These are phyloP conservation scores for Enteromius argenteus DNA, from an alignment of 2,797 vertebrate genomes.

Conservation along the genomic window DNA sequence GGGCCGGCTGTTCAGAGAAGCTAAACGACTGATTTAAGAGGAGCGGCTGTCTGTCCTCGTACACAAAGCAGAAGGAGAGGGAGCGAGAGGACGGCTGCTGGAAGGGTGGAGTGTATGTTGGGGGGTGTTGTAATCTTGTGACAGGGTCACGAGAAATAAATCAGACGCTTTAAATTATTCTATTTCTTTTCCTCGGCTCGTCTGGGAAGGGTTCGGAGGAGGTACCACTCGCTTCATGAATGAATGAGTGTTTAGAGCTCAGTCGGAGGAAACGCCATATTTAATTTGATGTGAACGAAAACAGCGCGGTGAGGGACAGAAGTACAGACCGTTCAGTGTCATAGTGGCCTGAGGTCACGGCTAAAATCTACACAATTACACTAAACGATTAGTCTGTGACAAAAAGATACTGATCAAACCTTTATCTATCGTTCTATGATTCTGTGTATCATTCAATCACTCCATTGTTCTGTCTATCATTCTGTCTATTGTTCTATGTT, in stretches of 20 bases:
- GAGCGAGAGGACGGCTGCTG: constrained; percentile 3
- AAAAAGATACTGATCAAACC: not conserved
- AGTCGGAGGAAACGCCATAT: not conserved
- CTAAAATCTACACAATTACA: not conserved
- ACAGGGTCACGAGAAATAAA: constrained; percentile 67
- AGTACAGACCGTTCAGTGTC: constrained; percentile 6
- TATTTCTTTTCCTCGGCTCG: constrained; percentile 39
- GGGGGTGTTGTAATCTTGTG: constrained; percentile 59
- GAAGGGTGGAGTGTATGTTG: constrained; percentile 57
- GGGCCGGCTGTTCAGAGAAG: constrained; percentile 16
- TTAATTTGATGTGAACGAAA: constrained; percentile 23
- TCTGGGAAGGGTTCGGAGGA: constrained; percentile 38
- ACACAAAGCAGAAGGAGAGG: not conserved
- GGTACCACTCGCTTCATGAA: not conserved
- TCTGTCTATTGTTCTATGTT: not conserved
- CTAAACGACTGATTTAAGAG: constrained; percentile 35
- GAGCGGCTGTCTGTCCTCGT: constrained; percentile 2
- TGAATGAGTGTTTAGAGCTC: constrained; percentile 13
- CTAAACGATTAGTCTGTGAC: not conserved
- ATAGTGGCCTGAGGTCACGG: not conserved
- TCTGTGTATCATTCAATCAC: not conserved
- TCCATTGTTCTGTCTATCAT: not conserved
- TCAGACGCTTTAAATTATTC: constrained; percentile 68
- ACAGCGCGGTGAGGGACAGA: not conserved
- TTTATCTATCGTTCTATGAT: not conserved